These are phyloP conservation scores for Phoenicopterus ruber DNA, from an alignment of 2,113 vertebrate genomes.

Conservation along the genomic window DNA sequence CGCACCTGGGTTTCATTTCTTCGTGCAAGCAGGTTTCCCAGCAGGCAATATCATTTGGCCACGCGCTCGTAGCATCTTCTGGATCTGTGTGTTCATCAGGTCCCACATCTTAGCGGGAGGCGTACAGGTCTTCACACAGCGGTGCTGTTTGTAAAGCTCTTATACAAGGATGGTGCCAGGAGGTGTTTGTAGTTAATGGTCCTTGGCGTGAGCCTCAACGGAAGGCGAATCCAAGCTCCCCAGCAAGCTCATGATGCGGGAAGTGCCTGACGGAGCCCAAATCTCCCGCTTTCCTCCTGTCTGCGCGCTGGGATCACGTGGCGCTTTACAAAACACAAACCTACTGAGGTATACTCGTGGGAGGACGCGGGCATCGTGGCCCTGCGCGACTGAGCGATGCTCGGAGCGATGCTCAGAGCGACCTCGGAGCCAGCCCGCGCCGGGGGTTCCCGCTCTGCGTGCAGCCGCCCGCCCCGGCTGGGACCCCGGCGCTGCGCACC, in stretches of 20 bases:
- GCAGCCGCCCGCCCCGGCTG: not conserved
- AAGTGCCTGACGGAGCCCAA: not conserved
- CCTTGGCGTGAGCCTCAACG: accelerated
- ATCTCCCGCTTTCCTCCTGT: accelerated
- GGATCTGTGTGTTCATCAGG: not conserved
- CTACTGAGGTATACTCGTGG: accelerated
- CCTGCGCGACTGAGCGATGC: accelerated
- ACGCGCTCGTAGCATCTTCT: accelerated
- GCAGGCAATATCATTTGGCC: not conserved
- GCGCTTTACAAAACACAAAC: accelerated
- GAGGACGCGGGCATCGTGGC: accelerated
- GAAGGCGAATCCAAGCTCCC: not conserved
- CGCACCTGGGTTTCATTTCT: accelerated
- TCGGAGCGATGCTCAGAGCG: too few species aligned
- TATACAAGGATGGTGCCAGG: accelerated
- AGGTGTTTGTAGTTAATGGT: too few species aligned
- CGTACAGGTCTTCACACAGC: accelerated
- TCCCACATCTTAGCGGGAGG: not conserved
- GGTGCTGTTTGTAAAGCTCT: not conserved
- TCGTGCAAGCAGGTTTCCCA: not conserved
- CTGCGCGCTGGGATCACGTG: accelerated
- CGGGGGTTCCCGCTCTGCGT: not conserved
- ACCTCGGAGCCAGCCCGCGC: accelerated
- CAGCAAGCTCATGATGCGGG: accelerated
- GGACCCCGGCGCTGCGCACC: accelerated